A percentile compares a stretch with the other conserved stretches of the same genome.
Conservation (phyloP, 2,113 vertebrate genomes). For the Elachura formosa region DNA sequence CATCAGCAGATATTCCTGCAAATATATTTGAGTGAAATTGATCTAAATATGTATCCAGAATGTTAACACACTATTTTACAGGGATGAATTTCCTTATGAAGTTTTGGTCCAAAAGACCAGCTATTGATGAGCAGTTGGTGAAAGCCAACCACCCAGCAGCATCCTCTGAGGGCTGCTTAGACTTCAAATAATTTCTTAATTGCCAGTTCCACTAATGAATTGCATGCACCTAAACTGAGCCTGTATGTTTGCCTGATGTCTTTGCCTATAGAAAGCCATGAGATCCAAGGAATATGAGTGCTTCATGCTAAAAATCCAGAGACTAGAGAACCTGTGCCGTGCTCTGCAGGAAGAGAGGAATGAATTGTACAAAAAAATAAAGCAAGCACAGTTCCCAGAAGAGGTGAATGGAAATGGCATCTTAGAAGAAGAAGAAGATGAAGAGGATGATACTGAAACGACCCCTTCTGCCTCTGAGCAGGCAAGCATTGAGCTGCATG, state of each 20-base stretch:
- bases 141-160: neutral
- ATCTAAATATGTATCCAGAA: neutral
- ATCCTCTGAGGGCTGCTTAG: neutral
- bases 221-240: neutral
- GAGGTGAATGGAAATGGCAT: slow-evolving; percentile 14
- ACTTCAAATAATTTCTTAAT: neutral
- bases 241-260: neutral
- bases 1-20: neutral
- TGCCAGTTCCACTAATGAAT: neutral
- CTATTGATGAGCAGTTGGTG: neutral
- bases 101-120: neutral
- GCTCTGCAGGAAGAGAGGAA: slow-evolving; percentile 91
- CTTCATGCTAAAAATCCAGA: slow-evolving; percentile 89
- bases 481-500: neutral
- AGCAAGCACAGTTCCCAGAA: slow-evolving; percentile 73
- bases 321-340: slow-evolving; percentile 89
- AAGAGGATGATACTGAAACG: slow-evolving; percentile 24
- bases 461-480: neutral
- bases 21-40: neutral
- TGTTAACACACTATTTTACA: neutral
- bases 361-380: slow-evolving; percentile 88
- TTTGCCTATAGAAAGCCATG: slow-evolving; percentile 75
- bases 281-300: slow-evolving; percentile 85
- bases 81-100: neutral
- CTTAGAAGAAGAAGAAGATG: slow-evolving; percentile 61